These are phyloP conservation scores for Darevskia mixta DNA, from an alignment of 2,797 vertebrate species.

Conservation along the genomic window DNA sequence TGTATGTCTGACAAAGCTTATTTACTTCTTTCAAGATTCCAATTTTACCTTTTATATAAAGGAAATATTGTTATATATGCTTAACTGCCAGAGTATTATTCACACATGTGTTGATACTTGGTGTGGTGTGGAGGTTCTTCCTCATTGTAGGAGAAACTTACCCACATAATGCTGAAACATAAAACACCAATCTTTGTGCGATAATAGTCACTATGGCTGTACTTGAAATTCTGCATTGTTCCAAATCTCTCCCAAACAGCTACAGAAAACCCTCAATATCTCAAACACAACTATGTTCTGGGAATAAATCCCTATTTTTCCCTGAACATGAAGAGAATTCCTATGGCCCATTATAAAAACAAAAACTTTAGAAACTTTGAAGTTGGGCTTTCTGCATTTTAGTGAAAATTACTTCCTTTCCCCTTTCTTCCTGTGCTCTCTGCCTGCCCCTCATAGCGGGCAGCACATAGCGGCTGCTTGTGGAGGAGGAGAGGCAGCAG, in stretches of 20 bases:
- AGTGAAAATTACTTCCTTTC: too few relatives aligned
- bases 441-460: too few relatives aligned
- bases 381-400: slow-evolving; percentile 60
- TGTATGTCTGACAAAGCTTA: neutral
- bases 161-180: neutral
- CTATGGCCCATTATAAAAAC: slow-evolving; percentile 41
- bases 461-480: too few relatives aligned
- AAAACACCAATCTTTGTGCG: neutral
- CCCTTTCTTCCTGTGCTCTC: too few relatives aligned
- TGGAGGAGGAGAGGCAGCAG: too few relatives aligned
- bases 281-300: neutral
- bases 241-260: neutral
- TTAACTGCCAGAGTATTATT: neutral
- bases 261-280: neutral
- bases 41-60: neutral
- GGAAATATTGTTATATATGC: neutral
- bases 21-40: neutral
- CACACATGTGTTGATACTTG: neutral
- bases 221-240: neutral
- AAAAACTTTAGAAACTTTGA: slow-evolving; percentile 6
- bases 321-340: slow-evolving; percentile 52
- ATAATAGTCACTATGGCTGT: neutral
- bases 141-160: neutral
- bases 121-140: neutral
- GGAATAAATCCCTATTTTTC: slow-evolving; percentile 7